Conservation (phyloP, 2,113 vertebrate species). For the Otus sunia region DNA sequence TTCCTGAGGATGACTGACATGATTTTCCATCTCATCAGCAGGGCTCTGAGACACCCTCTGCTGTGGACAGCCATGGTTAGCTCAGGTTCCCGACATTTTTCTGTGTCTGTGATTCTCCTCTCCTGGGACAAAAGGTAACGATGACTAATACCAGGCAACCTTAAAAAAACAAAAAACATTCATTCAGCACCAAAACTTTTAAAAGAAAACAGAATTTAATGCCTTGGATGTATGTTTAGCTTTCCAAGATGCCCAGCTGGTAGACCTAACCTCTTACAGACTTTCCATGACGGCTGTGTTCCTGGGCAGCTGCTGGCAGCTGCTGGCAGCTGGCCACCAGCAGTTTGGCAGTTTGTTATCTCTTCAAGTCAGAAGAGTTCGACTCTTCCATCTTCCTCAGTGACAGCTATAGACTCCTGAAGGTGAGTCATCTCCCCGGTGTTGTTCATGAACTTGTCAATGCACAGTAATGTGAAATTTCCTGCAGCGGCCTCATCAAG, state of each 20-base stretch:
- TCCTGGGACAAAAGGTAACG: background rate
- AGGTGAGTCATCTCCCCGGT: background rate
- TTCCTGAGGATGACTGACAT: background rate
- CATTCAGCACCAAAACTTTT: background rate
- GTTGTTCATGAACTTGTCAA: background rate
- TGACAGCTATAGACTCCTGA: constrained; percentile 12
- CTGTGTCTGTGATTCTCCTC: background rate
- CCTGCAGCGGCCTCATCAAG: background rate
- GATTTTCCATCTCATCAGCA: background rate
- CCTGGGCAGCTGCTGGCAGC: background rate
- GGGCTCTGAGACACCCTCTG: background rate
- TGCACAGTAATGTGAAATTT: background rate
- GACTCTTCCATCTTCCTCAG: background rate
- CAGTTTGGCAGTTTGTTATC: background rate
- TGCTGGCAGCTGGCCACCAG: background rate
- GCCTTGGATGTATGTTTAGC: background rate
- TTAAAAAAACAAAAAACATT: background rate
- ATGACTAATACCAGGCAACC: background rate
- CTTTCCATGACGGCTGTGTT: background rate
- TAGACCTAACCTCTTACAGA: background rate
- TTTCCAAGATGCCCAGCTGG: background rate
- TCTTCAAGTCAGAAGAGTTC: background rate
- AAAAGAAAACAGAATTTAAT: background rate
- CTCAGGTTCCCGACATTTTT: background rate
- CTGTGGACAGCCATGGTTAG: background rate